Base-by-base conservation (phyloP, 2,113 vertebrate genomes). In the Fukomys damarensis region DNA sequence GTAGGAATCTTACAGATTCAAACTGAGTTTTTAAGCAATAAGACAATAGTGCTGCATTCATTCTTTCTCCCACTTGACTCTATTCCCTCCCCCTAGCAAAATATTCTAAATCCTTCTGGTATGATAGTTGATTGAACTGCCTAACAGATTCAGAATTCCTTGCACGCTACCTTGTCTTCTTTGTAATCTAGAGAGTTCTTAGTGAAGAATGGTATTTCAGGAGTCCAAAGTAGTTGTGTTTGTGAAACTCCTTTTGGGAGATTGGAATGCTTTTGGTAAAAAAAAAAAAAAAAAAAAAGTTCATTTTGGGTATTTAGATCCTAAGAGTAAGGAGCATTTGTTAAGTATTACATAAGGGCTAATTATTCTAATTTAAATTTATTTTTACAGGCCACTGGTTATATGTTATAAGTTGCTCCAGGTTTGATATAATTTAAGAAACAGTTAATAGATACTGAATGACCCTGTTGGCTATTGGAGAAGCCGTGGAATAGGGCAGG, bases 1-100 rank as follows among this genome's bases (percentile, higher is more conserved):
- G 1, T 3, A 95, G 54, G 94, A 92, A 43, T 58, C 88, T 95
- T 93, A 84, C 7, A 97, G 92, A 41, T 95, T 17, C 22, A 91
- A 58, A 94, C 95, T 81, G 98, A 96, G 91, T 97, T 98, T 96
- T 86, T 52, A 79, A 70, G 92, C 14, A 12, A 19, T 94, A 92
- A 90, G 77, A 87, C 43, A 49, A 41, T 90, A 89, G 80, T 76
- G 43, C 86, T 92, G 93, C 84, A 93, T 97, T 83, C 96, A 86
- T 92, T 96, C 72, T 93, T 52, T 96, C 90, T 85, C 92, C 88
- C 82, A 83, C 58, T 97, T 82, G 82, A 93, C 26, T 58, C 32
- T 28, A 0, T 97, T 70, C 92, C 92, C 81, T 80, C 3, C 5
- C 76, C 82, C 74, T 38, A n/a, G 32, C 43, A 7, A 54, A 91